Percentiles rank a stretch among this genome's conserved stretches.
Conservation (phyloP, 1,140 invertebrate genomes). For the Leptinotarsa defecta region DNA sequence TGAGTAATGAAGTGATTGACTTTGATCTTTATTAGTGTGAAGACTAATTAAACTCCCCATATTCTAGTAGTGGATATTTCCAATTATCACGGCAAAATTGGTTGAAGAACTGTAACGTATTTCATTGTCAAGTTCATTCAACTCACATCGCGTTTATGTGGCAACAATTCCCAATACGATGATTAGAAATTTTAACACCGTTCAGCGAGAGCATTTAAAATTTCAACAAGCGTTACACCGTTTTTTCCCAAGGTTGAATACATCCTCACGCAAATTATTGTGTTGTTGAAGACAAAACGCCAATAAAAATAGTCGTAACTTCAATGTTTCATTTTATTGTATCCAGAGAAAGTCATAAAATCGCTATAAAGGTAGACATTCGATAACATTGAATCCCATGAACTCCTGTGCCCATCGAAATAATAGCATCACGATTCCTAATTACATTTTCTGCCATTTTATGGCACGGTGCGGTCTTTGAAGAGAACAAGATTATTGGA, state of each 20-base stretch:
- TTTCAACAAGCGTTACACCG: neutral
- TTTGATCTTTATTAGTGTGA: too few relatives aligned
- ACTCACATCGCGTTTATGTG: too few relatives aligned
- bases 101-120: too few relatives aligned
- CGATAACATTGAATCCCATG: constrained; percentile 2
- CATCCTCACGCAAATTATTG: neutral
- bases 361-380: constrained; percentile 22
- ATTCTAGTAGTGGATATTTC: too few relatives aligned
- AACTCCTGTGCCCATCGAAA: neutral
- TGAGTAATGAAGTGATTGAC: too few relatives aligned
- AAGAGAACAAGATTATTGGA: neutral
- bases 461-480: neutral
- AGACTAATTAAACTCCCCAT: too few relatives aligned
- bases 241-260: neutral
- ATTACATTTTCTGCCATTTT: constrained; percentile 2
- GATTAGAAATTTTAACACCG: too few relatives aligned
- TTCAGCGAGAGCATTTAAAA: too few relatives aligned
- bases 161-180: too few relatives aligned
- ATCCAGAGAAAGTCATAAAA: constrained; percentile 24
- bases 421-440: constrained; percentile 9
- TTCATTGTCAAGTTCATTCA: too few relatives aligned
- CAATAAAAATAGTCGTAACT: constrained; percentile 15
- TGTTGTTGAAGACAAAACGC: constrained; percentile 2
- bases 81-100: too few relatives aligned
- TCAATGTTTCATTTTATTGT: constrained; percentile 15